Evolutionary conservation across 2,797 vertebrate genomes (phyloP), one percentile per base, ranked within the genome.

Genomic region (Xenops minutus): DNA sequence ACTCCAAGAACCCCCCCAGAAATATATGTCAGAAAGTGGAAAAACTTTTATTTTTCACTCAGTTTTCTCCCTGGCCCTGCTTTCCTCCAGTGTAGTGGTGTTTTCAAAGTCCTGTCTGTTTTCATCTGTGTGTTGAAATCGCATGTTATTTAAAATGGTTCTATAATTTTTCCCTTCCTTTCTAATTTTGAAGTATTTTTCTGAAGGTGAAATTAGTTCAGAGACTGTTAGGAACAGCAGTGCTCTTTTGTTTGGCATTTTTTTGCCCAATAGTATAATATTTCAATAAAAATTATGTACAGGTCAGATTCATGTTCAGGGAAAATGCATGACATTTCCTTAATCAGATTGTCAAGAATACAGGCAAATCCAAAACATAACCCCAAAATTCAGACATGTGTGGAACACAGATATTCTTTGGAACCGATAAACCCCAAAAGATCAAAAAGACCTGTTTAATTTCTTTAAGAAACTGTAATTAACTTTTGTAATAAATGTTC

Each of bases 401-500:
- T 63, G 26, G 44, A 62, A 21, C 14, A 74, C 51, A 88, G 36
- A 61, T 14, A 59, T 46, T 64, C 41, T 82, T 85, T 87, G 30
- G 68, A 85, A 34, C 49, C 24, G 63, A 27, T 54, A 75, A 69
- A 14, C 22, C 19, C 58, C 44, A 8, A 71, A 85, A 85, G 54
- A 74, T 23, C 8, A 30, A 54, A 77, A 64, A 4, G 6, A 0
- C 2, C n/a, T 17, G 24, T 69, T 94, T 78, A 76, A 88, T 94
- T 94, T 96, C 71, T 74, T 67, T 68, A 87, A 89, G 81, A 95
- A 88, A 85, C 39, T 91, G 68, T 96, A 97, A 96, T 96, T 92
- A 97, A 94, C 84, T 88, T 85, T 41, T 77, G 48, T 93, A 95
- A 96, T 82, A 93, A 90, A 93, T 94, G 85, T 94, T 94, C 74